A percentile compares a stretch with the other conserved stretches of the same genome.
Conservation (phyloP, 2,888 invertebrate species). For the Yponomeuta evonymella region DNA sequence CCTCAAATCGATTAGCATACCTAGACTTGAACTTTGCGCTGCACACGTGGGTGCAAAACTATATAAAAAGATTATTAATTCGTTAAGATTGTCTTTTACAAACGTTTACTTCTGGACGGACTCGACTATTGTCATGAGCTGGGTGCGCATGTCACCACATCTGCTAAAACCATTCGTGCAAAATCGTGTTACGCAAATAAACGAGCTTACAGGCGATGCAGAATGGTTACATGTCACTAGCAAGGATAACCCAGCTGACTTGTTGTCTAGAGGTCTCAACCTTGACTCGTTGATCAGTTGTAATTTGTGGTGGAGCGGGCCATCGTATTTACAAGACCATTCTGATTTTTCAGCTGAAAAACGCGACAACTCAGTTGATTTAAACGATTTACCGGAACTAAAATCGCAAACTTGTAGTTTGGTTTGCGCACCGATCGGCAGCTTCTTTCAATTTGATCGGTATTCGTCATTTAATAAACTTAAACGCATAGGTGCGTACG, state of each 20-base stretch:
- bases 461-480: too few species aligned
- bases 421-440: too few species aligned
- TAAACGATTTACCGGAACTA: too few species aligned
- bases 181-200: neutral
- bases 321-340: neutral
- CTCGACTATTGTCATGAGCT: neutral
- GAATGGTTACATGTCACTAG: neutral
- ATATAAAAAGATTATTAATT: neutral
- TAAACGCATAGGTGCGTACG: too few species aligned
- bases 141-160: neutral
- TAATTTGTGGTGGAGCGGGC: neutral
- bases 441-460: too few species aligned
- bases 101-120: too few species aligned
- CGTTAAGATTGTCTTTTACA: too few species aligned
- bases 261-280: neutral
- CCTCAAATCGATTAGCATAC: neutral
- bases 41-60: neutral
- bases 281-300: neutral
- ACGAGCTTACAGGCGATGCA: neutral
- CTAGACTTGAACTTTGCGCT: neutral
- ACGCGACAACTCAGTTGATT: too few species aligned
- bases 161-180: neutral
- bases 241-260: neutral
- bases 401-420: too few species aligned
- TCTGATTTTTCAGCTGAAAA: too few species aligned